Percentiles rank a stretch among this genome's conserved stretches.
Evolutionary conservation across 2,797 vertebrate species (phyloP).

Genomic region (Phyllotis vaccarum): DNA sequence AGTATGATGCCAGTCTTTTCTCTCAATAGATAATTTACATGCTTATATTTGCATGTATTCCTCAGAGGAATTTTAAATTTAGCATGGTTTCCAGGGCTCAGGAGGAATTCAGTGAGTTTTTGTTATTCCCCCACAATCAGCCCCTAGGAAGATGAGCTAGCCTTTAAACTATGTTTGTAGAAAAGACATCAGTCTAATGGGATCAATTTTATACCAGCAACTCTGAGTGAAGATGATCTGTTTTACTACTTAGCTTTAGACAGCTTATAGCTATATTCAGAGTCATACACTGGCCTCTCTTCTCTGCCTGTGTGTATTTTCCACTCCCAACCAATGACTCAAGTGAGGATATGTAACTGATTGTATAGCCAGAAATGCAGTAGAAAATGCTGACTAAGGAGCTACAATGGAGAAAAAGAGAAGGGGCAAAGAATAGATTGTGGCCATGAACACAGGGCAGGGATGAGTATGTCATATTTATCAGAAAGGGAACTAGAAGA

Average conservation of each 20-base stretch:
- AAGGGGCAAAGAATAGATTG: accelerated
- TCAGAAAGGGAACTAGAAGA: no score
- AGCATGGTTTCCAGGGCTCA: neutral
- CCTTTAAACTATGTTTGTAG: neutral
- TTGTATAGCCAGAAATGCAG: no score
- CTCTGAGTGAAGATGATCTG: neutral
- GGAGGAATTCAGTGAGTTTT: neutral
- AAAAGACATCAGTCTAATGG: neutral
- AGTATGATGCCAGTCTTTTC: neutral
- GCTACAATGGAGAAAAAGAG: accelerated
- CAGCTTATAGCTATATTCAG: neutral
- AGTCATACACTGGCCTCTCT: neutral
- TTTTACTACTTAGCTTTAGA: neutral
- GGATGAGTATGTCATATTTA: accelerated
- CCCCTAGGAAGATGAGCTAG: neutral
- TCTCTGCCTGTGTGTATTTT: neutral
- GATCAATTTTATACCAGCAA: neutral
- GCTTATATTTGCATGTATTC: neutral
- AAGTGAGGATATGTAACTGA: neutral
- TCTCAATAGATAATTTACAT: neutral
- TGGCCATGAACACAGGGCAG: accelerated
- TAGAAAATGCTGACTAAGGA: neutral
- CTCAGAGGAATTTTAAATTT: neutral
- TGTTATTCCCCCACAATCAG: neutral
- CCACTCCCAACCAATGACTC: neutral